Evolutionary conservation across 35 echinoderm and acorn worm species (phyloP), one percentile per base, ranked within the genome.

Genomic region (Lytechinus variegatus): DNA sequence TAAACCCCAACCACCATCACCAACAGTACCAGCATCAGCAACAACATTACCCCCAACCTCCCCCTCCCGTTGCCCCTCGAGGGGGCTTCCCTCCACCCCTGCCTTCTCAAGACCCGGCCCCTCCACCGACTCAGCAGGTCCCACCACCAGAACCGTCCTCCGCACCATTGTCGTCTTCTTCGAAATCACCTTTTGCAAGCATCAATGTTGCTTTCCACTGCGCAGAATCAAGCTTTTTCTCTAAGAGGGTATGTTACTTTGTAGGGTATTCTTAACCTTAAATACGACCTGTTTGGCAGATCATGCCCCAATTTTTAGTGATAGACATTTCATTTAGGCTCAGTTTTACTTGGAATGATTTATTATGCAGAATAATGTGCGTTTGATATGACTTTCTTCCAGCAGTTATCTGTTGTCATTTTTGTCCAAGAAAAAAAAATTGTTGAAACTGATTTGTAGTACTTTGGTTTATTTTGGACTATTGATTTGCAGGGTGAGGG

Each of bases 131-230:
- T 44, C 33, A 44, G 52, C 27, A 44, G 52, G 88, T 90, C 9
- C 88, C 88, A 12, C n/a, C 88, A 90, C 88, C 88, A 90, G 27
- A 3, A 27, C 0, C 52, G 10, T 54, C 88, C 9, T 54, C 88
- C 16, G 8, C 52, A 16, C 21, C 87, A 52, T 8, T 28, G 16
- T 90, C 88, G 2, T 44, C 88, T 29, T 10, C 27, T 14, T 44
- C 88, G 33, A 44, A 90, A 54, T 52, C 52, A 54, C 88, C 88
- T 19, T 90, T 90, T 52, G 88, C 88, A 44, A 90, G 52, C 88
- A 90, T 90, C 88, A 44, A 90, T 52, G 88, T 90, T 51, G 88
- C 88, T 9, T 90, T 90, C 24, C 88, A 90, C 88, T 90, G 88
- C 88, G 16, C 28, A 54, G 88, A 90, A 33, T 90, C 88, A 12